phyloP scores from a whole-genome alignment of 2,888 invertebrate genomes.

The Cheilosia vulpina region DNA sequence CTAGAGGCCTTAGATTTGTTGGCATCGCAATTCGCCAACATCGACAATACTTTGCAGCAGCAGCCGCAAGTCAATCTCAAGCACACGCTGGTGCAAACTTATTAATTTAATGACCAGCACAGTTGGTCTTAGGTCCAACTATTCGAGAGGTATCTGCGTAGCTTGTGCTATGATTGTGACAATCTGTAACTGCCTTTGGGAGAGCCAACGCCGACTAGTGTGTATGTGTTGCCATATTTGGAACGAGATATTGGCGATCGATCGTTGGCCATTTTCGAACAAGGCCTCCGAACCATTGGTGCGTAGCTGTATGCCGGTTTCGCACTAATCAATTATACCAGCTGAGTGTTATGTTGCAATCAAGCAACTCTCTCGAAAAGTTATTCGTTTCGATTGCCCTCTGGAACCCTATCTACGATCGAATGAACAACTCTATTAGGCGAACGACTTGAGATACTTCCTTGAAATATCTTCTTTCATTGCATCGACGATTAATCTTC shows the following conservation, averaged over 20 bases:
- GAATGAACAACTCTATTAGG: constrained; percentile 73
- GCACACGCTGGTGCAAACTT: constrained; percentile 74
- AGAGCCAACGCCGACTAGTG: not conserved
- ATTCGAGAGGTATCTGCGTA: constrained; percentile 23
- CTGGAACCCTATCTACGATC: constrained; percentile 42
- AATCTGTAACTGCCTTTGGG: constrained; percentile 54
- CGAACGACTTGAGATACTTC: constrained; percentile 48
- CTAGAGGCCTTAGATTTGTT: constrained; percentile 65
- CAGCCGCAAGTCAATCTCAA: constrained; percentile 53
- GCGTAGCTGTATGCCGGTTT: constrained; percentile 17
- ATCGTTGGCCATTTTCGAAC: constrained; percentile 56
- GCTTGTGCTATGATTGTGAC: constrained; percentile 63
- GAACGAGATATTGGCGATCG: constrained; percentile 54
- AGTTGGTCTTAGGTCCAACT: constrained; percentile 37
- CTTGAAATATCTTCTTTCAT: constrained; percentile 64
- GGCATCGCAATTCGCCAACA: constrained; percentile 14
- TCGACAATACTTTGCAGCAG: not conserved
- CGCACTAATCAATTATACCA: constrained; percentile 55
- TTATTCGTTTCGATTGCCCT: constrained; percentile 70
- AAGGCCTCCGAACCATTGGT: constrained; percentile 4
- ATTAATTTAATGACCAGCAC: constrained; percentile 71
- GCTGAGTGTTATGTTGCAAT: constrained; percentile 62
- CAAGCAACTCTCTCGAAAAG: constrained; percentile 56
- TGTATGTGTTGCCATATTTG: constrained; percentile 51
- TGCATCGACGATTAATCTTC: constrained; percentile 70